Conservation (phyloP, 1,140 invertebrate genomes). For the Eupeodes corollae region DNA sequence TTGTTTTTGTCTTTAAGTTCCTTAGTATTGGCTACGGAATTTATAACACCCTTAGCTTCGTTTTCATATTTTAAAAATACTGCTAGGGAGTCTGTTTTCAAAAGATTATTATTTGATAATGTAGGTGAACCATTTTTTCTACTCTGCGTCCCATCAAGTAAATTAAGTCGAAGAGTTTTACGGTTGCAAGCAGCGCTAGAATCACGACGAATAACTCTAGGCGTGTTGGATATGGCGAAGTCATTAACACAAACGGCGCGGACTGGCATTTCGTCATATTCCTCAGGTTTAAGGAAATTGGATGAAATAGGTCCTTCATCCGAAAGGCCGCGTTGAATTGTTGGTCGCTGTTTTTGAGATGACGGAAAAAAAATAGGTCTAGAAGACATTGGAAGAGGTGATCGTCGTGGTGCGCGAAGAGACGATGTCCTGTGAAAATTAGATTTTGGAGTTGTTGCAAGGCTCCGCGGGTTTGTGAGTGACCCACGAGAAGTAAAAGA, state of each 20-base stretch:
- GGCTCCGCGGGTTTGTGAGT: constrained; percentile 8
- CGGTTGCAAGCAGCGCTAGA: constrained; percentile 26
- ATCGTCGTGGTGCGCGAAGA: constrained; percentile 24
- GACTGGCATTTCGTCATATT: constrained; percentile 36
- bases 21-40: constrained; percentile 19
- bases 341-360: constrained; percentile 27
- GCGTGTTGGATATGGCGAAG: constrained; percentile 22
- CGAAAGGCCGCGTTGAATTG: constrained; percentile 34
- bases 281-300: constrained; percentile 35
- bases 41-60: constrained; percentile 8
- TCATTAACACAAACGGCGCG: constrained; percentile 31
- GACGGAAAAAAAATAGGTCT: constrained; percentile 21
- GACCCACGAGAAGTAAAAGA: constrained; percentile 7
- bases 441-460: constrained; percentile 10
- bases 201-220: constrained; percentile 26
- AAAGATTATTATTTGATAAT: constrained; percentile 12
- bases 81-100: constrained; percentile 34
- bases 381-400: constrained; percentile 15
- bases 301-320: constrained; percentile 35
- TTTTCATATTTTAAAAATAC: constrained; percentile 35
- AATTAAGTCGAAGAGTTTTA: constrained; percentile 9
- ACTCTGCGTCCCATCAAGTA: not conserved
- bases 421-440: constrained; percentile 34
- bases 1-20: constrained; percentile 36
- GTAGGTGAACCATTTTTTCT: not conserved